Percentiles rank a stretch among this genome's conserved stretches.
These are phyloP conservation scores for Leptinotarsa tumamoca DNA, from an alignment of 2,888 invertebrate species.

Conservation along the genomic window DNA sequence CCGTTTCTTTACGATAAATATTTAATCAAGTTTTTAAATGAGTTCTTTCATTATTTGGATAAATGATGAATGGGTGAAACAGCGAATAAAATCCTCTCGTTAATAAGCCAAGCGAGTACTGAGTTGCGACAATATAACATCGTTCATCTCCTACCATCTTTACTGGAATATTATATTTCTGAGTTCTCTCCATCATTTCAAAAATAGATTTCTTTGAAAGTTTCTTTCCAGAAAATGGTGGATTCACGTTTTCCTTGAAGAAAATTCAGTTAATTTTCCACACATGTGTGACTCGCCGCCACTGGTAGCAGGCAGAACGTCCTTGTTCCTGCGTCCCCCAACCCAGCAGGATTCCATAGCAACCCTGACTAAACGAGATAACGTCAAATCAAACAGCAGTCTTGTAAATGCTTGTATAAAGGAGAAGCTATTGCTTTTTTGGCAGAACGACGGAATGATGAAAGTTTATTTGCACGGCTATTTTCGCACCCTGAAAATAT, in stretches of 20 bases:
- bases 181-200: too few relatives aligned
- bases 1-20: too few relatives aligned
- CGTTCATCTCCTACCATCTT: too few relatives aligned
- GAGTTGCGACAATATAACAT: too few relatives aligned
- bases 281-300: constrained; percentile 2
- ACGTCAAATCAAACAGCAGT: constrained; percentile 51
- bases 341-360: constrained; percentile 55
- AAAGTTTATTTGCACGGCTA: constrained; percentile 38
- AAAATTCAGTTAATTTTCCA: background rate
- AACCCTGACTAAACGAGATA: constrained; percentile 56
- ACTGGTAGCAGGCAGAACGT: constrained; percentile 29
- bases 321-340: constrained; percentile 52
- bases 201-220: too few relatives aligned
- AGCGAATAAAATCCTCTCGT: too few relatives aligned
- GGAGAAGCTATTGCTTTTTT: constrained; percentile 40
- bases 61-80: too few relatives aligned
- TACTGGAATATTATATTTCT: too few relatives aligned
- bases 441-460: constrained; percentile 24
- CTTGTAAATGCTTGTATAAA: constrained; percentile 44
- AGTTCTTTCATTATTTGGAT: too few relatives aligned
- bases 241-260: background rate
- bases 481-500: constrained; percentile 28
- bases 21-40: too few relatives aligned
- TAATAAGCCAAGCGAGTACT: too few relatives aligned
- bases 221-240: too few relatives aligned